phyloP scores from a whole-genome alignment of 1,140 invertebrate genomes.

The Meteorus sp. region DNA sequence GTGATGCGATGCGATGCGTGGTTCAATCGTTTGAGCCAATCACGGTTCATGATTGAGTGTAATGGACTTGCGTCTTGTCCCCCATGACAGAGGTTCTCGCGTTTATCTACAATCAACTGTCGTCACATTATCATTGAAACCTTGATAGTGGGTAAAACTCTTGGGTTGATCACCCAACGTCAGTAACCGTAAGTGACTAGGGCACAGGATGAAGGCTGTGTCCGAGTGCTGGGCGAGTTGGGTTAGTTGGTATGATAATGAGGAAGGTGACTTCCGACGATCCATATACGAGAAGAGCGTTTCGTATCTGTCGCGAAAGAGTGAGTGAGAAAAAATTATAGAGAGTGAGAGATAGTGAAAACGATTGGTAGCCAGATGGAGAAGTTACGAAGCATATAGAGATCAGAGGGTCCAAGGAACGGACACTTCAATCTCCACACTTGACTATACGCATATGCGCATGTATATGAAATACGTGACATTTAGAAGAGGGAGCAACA shows the following conservation, averaged over 20 bases:
- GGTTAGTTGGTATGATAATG: slow-evolving; percentile 57
- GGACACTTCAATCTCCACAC: slow-evolving; percentile 54
- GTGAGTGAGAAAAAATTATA: slow-evolving; percentile 33
- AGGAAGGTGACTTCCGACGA: slow-evolving; percentile 62
- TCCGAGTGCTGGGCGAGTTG: slow-evolving; percentile 46
- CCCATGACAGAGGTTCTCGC: slow-evolving; percentile 55
- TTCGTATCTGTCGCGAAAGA: slow-evolving; percentile 27
- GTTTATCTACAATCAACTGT: slow-evolving; percentile 22
- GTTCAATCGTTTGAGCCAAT: slow-evolving; percentile 61
- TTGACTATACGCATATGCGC: slow-evolving; percentile 24
- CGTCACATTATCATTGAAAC: slow-evolving; percentile 14
- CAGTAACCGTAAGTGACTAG: slow-evolving; percentile 52
- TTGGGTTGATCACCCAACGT: slow-evolving; percentile 55
- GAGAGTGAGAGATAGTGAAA: slow-evolving; percentile 1
- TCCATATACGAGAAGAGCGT: slow-evolving; percentile 44
- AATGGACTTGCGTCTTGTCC: slow-evolving; percentile 62
- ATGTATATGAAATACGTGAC: slow-evolving; percentile 5
- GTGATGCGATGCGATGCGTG: slow-evolving; percentile 45
- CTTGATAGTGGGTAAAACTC: slow-evolving; percentile 31
- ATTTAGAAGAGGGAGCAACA: slow-evolving; percentile 5
- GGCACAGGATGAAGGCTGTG: slow-evolving; percentile 58
- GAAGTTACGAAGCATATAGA: slow-evolving; percentile 19
- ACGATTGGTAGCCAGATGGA: no score
- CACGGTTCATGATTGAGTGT: slow-evolving; percentile 57
- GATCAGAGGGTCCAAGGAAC: slow-evolving; percentile 49